phyloP scores from a whole-genome alignment of 2,113 vertebrate species.

The Lichenostomus cassidix region DNA sequence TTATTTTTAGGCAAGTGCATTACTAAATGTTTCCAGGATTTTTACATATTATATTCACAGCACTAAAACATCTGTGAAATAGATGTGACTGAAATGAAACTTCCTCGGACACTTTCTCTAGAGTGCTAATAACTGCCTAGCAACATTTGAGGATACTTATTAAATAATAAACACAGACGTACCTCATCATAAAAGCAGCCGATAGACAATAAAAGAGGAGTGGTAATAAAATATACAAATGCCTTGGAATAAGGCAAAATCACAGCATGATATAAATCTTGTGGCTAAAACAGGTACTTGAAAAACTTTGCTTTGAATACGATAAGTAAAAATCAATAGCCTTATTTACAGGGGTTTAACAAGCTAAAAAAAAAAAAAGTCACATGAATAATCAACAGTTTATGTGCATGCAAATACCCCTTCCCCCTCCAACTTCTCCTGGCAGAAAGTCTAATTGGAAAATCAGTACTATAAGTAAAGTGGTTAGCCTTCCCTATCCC shows the following conservation, averaged over 20 bases:
- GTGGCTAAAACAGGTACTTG: conserved; percentile 37
- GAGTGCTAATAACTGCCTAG: conserved; percentile 45
- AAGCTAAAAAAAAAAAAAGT: conserved; percentile 44
- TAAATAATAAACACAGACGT: conserved; percentile 52
- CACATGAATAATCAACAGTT: conserved; percentile 68
- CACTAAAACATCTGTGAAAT: conserved; percentile 75
- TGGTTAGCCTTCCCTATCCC: conserved; percentile 54
- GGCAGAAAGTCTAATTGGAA: conserved; percentile 76
- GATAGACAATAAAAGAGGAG: conserved; percentile 68
- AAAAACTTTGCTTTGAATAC: conserved; percentile 64
- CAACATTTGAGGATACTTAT: conserved; percentile 58
- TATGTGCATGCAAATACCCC: conserved; percentile 70
- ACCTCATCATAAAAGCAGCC: conserved; percentile 63
- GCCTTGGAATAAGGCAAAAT: conserved; percentile 49
- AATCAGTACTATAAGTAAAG: conserved; percentile 72
- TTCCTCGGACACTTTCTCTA: conserved; percentile 64
- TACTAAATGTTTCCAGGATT: conserved; percentile 76
- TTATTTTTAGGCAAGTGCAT: conserved; percentile 78
- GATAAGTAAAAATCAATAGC: conserved; percentile 65
- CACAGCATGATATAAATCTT: conserved; percentile 53
- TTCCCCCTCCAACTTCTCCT: conserved; percentile 69
- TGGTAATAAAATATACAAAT: conserved; percentile 52
- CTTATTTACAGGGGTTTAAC: conserved; percentile 71
- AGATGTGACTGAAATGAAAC: conserved; percentile 69
- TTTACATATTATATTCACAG: conserved; percentile 70